Evolutionary conservation across 2,888 invertebrate genomes (phyloP).

Genomic region (Mimumesa dahlbomi): DNA sequence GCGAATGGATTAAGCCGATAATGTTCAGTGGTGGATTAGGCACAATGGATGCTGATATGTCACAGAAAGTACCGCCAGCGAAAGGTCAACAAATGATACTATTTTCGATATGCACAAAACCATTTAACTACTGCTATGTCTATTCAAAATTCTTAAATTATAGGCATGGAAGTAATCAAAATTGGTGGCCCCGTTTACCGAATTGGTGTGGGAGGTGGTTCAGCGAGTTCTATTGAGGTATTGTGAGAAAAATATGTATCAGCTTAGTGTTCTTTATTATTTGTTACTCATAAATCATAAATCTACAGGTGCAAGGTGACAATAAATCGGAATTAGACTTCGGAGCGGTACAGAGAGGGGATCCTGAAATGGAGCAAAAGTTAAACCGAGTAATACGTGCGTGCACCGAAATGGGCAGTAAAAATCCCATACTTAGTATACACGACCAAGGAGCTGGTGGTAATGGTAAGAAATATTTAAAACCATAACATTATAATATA

Average conservation of each 20-base stretch:
- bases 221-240: conserved; percentile 95
- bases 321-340: conserved; percentile 94
- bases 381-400: conserved; percentile 95
- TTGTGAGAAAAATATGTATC: conserved; percentile 4
- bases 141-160: background rate
- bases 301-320: conserved; percentile 89
- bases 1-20: conserved; percentile 98
- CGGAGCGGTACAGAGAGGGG: conserved; percentile 97
- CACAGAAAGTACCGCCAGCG: conserved; percentile 88
- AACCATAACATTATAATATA: background rate
- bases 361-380: conserved; percentile 99
- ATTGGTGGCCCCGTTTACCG: conserved; percentile 98
- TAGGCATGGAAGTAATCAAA: conserved; percentile 95
- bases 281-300: conserved; percentile 1
- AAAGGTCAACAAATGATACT: too few relatives aligned
- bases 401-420: conserved; percentile 90
- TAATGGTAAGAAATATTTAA: conserved; percentile 86
- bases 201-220: conserved; percentile 99
- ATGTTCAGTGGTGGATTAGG: conserved; percentile 99
- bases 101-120: too few relatives aligned
- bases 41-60: conserved; percentile 91
- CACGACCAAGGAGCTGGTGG: conserved; percentile 99
- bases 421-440: conserved; percentile 96
- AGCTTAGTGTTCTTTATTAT: background rate
- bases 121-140: too few relatives aligned